phyloP scores from a whole-genome alignment of 2,113 vertebrate species.

The Halcyon malimbica region DNA sequence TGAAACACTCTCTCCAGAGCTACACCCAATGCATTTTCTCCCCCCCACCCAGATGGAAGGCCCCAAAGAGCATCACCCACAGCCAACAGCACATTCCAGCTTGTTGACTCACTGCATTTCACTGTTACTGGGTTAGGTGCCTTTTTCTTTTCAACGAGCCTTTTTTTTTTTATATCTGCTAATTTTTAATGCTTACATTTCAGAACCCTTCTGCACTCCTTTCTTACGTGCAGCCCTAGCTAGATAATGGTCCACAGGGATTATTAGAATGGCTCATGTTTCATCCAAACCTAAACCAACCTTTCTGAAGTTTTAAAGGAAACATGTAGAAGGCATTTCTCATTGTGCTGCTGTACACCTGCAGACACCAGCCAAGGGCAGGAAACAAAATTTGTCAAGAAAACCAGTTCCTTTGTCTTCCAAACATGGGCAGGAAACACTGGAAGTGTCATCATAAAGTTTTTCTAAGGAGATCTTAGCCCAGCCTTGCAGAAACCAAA shows the following conservation, averaged over 20 bases:
- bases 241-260: background rate
- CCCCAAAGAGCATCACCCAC: background rate
- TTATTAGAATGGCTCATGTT: background rate
- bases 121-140: background rate
- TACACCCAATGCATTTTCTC: background rate
- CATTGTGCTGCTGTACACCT: conserved; percentile 33
- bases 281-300: background rate
- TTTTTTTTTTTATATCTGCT: background rate
- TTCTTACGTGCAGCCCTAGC: background rate
- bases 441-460: background rate
- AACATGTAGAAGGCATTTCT: background rate
- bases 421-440: background rate
- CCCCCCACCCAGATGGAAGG: background rate
- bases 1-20: background rate
- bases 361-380: background rate
- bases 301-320: background rate
- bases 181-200: background rate
- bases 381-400: conserved; percentile 19
- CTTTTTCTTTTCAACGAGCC: background rate
- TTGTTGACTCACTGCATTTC: background rate
- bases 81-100: conserved; percentile 1
- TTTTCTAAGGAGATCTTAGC: background rate
- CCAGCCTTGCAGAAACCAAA: background rate
- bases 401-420: conserved; percentile 19
- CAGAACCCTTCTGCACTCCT: background rate